A percentile compares a stretch with the other conserved stretches of the same genome.
phyloP scores from a whole-genome alignment of 2,797 vertebrate species.

The Aselliscus stoliczkanus region DNA sequence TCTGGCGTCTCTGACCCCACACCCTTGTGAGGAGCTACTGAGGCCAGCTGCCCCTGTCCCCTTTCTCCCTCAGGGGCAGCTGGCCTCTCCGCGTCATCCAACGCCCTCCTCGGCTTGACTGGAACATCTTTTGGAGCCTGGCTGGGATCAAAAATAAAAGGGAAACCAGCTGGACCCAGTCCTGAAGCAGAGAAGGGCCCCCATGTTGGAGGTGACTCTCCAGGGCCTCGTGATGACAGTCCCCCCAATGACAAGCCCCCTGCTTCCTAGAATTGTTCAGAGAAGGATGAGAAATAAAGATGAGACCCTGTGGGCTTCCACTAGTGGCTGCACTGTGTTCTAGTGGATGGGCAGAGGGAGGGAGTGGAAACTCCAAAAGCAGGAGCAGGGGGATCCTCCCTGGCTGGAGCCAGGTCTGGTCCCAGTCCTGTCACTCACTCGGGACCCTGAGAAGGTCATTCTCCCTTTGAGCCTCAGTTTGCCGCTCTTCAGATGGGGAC shows the following conservation, averaged over 20 bases:
- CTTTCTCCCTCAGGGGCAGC: neutral
- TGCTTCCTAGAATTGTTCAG: neutral
- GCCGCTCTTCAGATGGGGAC: neutral
- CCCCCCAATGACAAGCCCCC: neutral
- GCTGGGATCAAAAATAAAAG: neutral
- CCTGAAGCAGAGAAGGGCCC: no score
- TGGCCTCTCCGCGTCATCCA: neutral
- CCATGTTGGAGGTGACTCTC: neutral
- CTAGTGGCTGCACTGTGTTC: accelerated
- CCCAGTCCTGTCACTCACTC: neutral
- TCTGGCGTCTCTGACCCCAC: neutral
- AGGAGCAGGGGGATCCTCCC: accelerated
- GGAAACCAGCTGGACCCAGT: accelerated
- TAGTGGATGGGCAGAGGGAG: neutral
- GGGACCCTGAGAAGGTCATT: neutral
- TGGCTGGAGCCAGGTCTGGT: no score
- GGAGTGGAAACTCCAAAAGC: neutral
- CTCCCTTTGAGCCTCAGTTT: neutral
- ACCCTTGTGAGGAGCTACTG: neutral
- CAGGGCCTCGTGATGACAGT: neutral
- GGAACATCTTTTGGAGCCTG: neutral
- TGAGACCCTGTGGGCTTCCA: neutral
- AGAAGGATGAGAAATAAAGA: neutral
- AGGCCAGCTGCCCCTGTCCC: neutral
- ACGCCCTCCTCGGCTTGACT: neutral